These are phyloP conservation scores for Drosophila chauvacae DNA, from an alignment of 1,140 invertebrate genomes.

Conservation along the genomic window DNA sequence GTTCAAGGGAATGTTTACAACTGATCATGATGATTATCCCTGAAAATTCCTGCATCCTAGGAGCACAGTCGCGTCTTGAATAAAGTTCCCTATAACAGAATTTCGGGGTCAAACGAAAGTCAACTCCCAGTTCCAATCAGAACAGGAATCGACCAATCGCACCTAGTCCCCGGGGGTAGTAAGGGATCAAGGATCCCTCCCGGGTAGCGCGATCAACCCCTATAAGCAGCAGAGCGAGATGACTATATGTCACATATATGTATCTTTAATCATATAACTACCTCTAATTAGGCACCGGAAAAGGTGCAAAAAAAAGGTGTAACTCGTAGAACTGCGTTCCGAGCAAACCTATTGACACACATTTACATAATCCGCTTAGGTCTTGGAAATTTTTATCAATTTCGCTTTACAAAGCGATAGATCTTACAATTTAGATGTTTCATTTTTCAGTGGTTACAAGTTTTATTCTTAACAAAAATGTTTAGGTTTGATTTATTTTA, in stretches of 20 bases:
- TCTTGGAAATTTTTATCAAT: not conserved
- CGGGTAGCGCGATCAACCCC: conserved; percentile 46
- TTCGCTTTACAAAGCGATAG: not conserved
- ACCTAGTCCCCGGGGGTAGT: conserved; percentile 41
- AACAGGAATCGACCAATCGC: conserved; percentile 56
- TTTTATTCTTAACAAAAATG: not conserved
- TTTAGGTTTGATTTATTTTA: not conserved
- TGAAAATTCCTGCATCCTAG: not conserved
- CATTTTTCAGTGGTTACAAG: not conserved
- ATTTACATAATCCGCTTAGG: conserved; percentile 50
- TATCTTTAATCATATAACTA: not conserved
- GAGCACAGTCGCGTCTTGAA: conserved; percentile 56
- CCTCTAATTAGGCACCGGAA: not conserved
- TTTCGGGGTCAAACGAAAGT: conserved; percentile 45
- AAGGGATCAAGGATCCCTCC: conserved; percentile 53
- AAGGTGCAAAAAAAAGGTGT: conserved; percentile 5
- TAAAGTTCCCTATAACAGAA: conserved; percentile 14
- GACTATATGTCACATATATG: conserved; percentile 5
- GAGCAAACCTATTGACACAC: not conserved
- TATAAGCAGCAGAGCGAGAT: conserved; percentile 32
- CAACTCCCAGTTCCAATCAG: conserved; percentile 71
- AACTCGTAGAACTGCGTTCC: conserved; percentile 12
- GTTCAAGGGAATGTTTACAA: conserved; percentile 33
- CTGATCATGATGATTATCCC: conserved; percentile 27
- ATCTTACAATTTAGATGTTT: not conserved